A percentile compares a stretch with the other conserved stretches of the same genome.
Evolutionary conservation across 2,888 invertebrate species (phyloP).

Genomic region (Nomada goodeniana): DNA sequence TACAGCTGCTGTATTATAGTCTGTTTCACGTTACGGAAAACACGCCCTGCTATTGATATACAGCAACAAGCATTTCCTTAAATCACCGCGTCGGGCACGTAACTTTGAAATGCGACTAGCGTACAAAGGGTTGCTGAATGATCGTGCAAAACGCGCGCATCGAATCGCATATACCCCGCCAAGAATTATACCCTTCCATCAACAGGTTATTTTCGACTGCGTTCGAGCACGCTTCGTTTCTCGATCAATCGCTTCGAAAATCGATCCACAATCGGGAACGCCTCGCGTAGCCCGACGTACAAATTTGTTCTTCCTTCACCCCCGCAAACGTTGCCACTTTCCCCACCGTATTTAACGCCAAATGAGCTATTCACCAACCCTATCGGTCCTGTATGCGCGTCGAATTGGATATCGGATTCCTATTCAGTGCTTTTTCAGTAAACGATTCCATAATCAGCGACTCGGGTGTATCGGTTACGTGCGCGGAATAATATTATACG

Average conservation of each 20-base stretch:
- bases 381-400: slow-evolving; percentile 22
- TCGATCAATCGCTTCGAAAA: not conserved
- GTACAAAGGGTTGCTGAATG: too few relatives aligned
- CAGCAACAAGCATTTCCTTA: too few relatives aligned
- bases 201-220: too few relatives aligned
- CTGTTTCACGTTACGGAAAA: too few relatives aligned
- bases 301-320: not conserved
- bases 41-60: too few relatives aligned
- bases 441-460: slow-evolving; percentile 52
- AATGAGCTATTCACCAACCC: slow-evolving; percentile 47
- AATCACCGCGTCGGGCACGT: too few relatives aligned
- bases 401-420: slow-evolving; percentile 54
- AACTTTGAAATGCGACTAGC: too few relatives aligned
- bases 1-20: too few relatives aligned
- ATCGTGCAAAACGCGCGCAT: too few relatives aligned
- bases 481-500: slow-evolving; percentile 43
- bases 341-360: slow-evolving; percentile 27
- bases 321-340: not conserved
- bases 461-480: slow-evolving; percentile 43
- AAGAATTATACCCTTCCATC: too few relatives aligned
- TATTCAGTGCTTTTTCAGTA: slow-evolving; percentile 49
- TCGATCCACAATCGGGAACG: slow-evolving; percentile 23
- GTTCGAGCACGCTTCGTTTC: not conserved
- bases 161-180: too few relatives aligned
- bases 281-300: not conserved